A percentile compares a stretch with the other conserved stretches of the same genome.
Evolutionary conservation across 2,797 vertebrate species (phyloP).

Genomic region (Neopelma chrysocephalum): DNA sequence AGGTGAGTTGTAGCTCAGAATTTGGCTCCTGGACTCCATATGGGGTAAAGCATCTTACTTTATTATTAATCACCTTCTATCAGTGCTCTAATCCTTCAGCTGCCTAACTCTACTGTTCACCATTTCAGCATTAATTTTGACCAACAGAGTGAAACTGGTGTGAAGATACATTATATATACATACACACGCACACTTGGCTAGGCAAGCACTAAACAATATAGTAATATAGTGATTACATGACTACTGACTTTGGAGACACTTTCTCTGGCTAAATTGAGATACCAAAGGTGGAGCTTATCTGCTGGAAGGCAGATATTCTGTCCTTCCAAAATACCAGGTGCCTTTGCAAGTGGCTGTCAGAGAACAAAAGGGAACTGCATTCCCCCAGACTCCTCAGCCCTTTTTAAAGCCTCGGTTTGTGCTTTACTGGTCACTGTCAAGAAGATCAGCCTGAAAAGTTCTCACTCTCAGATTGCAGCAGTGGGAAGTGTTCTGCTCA

Average conservation of each 20-base stretch:
- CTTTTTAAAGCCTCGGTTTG: neutral
- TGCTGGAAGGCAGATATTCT: neutral
- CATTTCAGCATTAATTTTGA: neutral
- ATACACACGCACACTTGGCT: fast-evolving
- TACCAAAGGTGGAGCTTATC: neutral
- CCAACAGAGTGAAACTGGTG: neutral
- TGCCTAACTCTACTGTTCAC: neutral
- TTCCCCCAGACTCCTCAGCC: neutral
- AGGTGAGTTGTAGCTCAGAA: neutral
- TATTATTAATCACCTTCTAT: neutral
- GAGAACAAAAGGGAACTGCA: neutral
- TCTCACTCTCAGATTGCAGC: constrained; percentile 20
- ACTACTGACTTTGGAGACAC: neutral
- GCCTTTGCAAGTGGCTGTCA: neutral
- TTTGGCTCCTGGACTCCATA: neutral
- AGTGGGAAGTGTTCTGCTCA: constrained; percentile 59
- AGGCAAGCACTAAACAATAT: neutral
- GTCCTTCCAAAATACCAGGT: neutral
- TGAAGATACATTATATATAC: neutral
- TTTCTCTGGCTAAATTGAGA: neutral
- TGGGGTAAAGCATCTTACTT: neutral
- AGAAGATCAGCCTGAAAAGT: neutral
- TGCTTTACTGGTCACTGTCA: constrained; percentile 5
- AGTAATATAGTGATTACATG: fast-evolving
- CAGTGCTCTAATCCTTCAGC: neutral